Evolutionary conservation across 1,140 invertebrate genomes (phyloP).

Genomic region (Drosophila triauraria): DNA sequence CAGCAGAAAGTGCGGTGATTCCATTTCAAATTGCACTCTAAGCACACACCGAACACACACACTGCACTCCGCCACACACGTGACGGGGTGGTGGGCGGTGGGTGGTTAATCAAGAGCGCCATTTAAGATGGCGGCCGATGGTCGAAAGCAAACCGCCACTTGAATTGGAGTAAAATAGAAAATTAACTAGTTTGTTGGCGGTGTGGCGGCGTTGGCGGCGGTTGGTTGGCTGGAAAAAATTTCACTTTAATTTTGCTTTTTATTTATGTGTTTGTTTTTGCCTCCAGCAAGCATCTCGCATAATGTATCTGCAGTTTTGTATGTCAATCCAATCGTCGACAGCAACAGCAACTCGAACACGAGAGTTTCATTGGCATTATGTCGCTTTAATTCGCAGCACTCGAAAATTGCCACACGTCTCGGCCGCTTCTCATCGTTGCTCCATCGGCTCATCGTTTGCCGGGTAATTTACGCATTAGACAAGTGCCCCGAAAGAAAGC

Average conservation of each 20-base stretch:
- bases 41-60: constrained; percentile 5
- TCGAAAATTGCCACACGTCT: constrained; percentile 59
- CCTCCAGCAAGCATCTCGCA: constrained; percentile 64
- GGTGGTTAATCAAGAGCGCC: constrained; percentile 38
- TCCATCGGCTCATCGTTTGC: constrained; percentile 31
- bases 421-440: constrained; percentile 15
- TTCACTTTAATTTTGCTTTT: constrained; percentile 84
- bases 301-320: constrained; percentile 68
- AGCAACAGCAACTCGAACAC: constrained; percentile 46
- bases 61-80: not conserved
- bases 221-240: constrained; percentile 59
- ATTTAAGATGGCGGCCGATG: constrained; percentile 59
- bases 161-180: constrained; percentile 85
- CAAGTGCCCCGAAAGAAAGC: constrained; percentile 77
- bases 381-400: constrained; percentile 62
- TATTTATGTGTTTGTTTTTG: constrained; percentile 83
- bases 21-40: constrained; percentile 64
- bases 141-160: constrained; percentile 67
- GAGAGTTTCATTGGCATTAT: constrained; percentile 74
- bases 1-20: constrained; percentile 62
- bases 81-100: constrained; percentile 32
- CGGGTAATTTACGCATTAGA: constrained; percentile 78
- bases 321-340: constrained; percentile 70
- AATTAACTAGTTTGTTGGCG: constrained; percentile 80
- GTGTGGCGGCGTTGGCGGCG: constrained; percentile 31